Percentiles rank a stretch among this genome's conserved stretches.
phyloP scores from a whole-genome alignment of 23 tunicate genomes.

The Phallusia fumigata region DNA sequence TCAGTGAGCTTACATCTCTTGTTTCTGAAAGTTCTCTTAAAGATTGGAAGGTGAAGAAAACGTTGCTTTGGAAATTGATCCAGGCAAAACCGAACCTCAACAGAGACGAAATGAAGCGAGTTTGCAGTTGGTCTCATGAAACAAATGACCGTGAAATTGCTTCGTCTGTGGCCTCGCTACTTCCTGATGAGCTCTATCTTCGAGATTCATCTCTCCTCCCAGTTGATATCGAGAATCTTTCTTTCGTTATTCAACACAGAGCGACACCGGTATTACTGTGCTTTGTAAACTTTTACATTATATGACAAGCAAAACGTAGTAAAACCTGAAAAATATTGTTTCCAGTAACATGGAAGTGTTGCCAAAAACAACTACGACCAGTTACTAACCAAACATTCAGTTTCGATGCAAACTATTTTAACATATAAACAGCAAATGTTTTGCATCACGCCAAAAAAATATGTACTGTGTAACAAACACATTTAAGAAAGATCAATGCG shows the following conservation, averaged over 20 bases:
- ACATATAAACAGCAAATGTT: too few species aligned
- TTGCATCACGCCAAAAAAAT: too few species aligned
- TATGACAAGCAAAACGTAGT: too few species aligned
- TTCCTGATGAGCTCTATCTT: not conserved
- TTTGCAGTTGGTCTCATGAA: not conserved
- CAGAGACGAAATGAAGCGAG: not conserved
- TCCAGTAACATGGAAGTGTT: too few species aligned
- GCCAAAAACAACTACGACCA: too few species aligned
- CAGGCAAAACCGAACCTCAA: too few species aligned
- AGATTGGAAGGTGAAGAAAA: not conserved
- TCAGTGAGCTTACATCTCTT: not conserved
- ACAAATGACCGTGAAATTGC: not conserved
- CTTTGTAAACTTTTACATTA: too few species aligned
- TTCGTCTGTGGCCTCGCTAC: not conserved
- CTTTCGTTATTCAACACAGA: not conserved
- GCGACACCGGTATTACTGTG: not conserved
- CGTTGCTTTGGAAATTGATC: not conserved
- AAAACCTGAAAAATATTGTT: too few species aligned
- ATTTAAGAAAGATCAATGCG: too few species aligned
- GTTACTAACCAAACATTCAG: too few species aligned
- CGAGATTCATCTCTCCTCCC: not conserved
- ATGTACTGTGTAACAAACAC: too few species aligned
- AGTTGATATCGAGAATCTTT: not conserved
- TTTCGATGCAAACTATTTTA: too few species aligned
- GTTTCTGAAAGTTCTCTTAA: not conserved